phyloP scores from a whole-genome alignment of 92 coral and sea anemone species.

The Virgularia gustaviana region DNA sequence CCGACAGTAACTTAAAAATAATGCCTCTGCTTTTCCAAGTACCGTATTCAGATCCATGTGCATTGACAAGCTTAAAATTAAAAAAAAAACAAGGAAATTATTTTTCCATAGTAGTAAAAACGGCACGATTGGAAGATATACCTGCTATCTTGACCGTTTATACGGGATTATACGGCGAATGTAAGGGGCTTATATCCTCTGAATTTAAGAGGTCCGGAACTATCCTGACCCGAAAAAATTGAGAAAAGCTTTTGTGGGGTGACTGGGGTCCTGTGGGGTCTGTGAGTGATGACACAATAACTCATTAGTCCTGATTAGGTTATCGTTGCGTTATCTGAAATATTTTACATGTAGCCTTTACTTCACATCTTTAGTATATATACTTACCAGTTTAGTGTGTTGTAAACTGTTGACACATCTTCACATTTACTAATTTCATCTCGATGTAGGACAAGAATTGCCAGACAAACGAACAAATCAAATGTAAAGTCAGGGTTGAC shows the following conservation, averaged over 20 bases:
- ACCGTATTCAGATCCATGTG: slow-evolving; percentile 83
- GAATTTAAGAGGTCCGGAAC: no score
- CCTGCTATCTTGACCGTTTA: no score
- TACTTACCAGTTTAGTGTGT: slow-evolving; percentile 72
- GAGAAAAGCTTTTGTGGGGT: no score
- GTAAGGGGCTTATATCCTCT: no score
- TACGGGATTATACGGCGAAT: no score
- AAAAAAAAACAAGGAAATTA: neutral
- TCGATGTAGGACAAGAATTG: slow-evolving; percentile 71
- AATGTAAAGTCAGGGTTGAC: slow-evolving; percentile 74
- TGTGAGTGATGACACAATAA: neutral
- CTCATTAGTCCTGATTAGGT: neutral
- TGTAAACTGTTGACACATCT: slow-evolving; percentile 79
- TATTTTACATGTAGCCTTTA: no score
- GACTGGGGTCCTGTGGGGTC: no score
- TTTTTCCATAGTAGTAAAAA: no score
- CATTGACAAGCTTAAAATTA: slow-evolving; percentile 72
- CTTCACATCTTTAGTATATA: no score
- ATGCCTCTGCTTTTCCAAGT: slow-evolving; percentile 81
- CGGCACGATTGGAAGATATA: neutral
- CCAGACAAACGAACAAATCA: slow-evolving; percentile 83
- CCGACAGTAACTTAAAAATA: slow-evolving; percentile 85
- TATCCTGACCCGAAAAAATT: no score
- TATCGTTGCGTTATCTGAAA: neutral
- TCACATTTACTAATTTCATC: slow-evolving; percentile 59